A percentile compares a stretch with the other conserved stretches of the same genome.
phyloP scores from a whole-genome alignment of 2,113 vertebrate species.

The Hiodon alosoides region DNA sequence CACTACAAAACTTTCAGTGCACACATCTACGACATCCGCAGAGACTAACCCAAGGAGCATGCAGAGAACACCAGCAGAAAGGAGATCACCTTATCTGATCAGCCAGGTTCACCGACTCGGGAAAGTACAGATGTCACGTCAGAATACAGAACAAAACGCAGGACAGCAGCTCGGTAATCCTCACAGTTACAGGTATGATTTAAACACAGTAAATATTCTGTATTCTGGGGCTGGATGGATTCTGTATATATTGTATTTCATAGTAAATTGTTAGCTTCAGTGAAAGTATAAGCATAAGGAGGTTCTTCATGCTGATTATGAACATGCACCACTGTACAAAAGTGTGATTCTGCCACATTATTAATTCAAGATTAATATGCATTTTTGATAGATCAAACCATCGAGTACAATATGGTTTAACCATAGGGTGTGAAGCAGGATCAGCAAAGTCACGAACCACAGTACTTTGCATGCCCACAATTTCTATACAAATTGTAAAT shows the following conservation, averaged over 20 bases:
- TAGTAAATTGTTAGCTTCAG: background rate
- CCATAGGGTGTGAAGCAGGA: no score
- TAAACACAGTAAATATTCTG: background rate
- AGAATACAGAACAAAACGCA: background rate
- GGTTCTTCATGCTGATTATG: no score
- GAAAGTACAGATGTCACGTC: slow-evolving; percentile 52
- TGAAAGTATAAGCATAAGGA: no score
- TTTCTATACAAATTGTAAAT: no score
- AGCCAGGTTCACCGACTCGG: slow-evolving; percentile 42
- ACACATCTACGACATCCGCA: slow-evolving; percentile 48
- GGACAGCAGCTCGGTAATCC: slow-evolving; percentile 9
- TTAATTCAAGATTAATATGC: no score
- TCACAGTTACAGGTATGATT: slow-evolving; percentile 52
- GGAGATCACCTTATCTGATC: slow-evolving; percentile 30
- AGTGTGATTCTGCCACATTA: no score
- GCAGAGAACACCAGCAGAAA: slow-evolving; percentile 35
- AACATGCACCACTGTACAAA: no score
- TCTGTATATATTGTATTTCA: background rate
- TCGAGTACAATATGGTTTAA: no score
- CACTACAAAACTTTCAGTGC: background rate
- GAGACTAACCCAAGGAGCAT: slow-evolving; percentile 24
- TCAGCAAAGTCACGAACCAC: no score
- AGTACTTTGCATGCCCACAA: no score
- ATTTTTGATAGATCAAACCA: no score
- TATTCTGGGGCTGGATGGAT: background rate